Evolutionary conservation across 2,113 vertebrate genomes (phyloP), one percentile per base, ranked within the genome.

Genomic region (Aegotheles bennettii): DNA sequence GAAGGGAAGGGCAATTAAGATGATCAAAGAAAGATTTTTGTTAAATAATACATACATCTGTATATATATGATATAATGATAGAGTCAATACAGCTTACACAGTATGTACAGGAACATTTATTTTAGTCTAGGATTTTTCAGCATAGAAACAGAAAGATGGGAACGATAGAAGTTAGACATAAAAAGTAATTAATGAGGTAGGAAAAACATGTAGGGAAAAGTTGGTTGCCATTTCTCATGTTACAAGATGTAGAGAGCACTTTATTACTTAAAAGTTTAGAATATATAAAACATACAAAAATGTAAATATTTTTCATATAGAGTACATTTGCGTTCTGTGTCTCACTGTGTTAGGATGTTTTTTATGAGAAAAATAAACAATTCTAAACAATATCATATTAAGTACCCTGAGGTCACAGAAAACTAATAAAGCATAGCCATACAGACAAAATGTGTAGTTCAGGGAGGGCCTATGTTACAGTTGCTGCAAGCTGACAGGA

Each of bases 1-100:
- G 36, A 79, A 67, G 7, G 7, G 13, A 40, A 84, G 7, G 17
- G 0, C 42, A 81, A 48, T 28, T 10, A 64, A 73, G 28, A 36
- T 40, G 11, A 67, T 6, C 7, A 81, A 76, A 65, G 16, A 17
- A 28, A 68, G 38, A 40, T 25, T 90, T 88, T 76, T 63, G 26
- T 5, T 74, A 60, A 54, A 12, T 3, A 74, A 67, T 31, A 9
- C 8, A n/a, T 65, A 10, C 4, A 28, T 4, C 24, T 29, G 11
- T 19, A 42, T 24, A 31, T 38, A n/a, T 40, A 40, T 28, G 7
- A 45, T 31, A 11, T 4, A 60, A 45, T 59, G 6, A 69, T 51
- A 51, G 48, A 38, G 5, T 2, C 25, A 65, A 11, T 28, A 11
- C 2, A 50, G 1, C 0, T 50, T 81, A n/a, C 64, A 16, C 5